Base-by-base conservation (phyloP, 2,797 vertebrate species). In the Myotis myotis region DNA sequence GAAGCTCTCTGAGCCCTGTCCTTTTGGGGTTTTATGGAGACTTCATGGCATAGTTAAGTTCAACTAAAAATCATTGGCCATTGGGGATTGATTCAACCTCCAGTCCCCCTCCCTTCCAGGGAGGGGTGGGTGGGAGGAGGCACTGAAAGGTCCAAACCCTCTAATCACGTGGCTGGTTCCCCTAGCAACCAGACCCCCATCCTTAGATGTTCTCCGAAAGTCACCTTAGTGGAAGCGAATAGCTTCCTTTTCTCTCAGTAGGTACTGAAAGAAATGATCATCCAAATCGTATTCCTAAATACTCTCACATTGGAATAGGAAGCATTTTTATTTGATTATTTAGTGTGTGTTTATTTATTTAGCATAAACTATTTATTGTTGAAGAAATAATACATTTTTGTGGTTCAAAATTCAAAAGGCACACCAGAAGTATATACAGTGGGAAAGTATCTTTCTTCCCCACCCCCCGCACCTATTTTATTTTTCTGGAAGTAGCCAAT, bases 321-420 rank as follows among this genome's bases (percentile, higher is more conserved):
- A 87, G 53, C 38, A 66, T 82, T 90, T 89, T 80, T 70, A 6
- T 30, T 64, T 72, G 30, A 53, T 75, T 82, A 74, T 57, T 38
- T 68, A 49, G 20, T 93, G 64, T 33, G 11, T 44, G 30, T 86
- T 78, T 86, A 81, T 80, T 92, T 82, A 81, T 92, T 92, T 82
- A 90, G 25, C 6, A 0, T 92, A 57, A 81, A 79, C 20, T 85
- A 17, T 30, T 70, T 51, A 15, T 70, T 78, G 23, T 49, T 80
- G 36, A 82, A 82, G 70, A 93, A 70, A 82, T 87, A 62, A 76
- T 25, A 75, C 20, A 64, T 70, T 79, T 60, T 60, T 22, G 7
- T 84, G 36, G 36, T 62, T 87, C 51, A 83, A 3, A 64, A 82
- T 91, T 93, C 33, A 90, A 60, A 86, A 70, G 25, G 30, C 20